Percentiles rank a stretch among this genome's conserved stretches.
Evolutionary conservation across 2,797 vertebrate genomes (phyloP).

Genomic region (Masticophis lateralis): DNA sequence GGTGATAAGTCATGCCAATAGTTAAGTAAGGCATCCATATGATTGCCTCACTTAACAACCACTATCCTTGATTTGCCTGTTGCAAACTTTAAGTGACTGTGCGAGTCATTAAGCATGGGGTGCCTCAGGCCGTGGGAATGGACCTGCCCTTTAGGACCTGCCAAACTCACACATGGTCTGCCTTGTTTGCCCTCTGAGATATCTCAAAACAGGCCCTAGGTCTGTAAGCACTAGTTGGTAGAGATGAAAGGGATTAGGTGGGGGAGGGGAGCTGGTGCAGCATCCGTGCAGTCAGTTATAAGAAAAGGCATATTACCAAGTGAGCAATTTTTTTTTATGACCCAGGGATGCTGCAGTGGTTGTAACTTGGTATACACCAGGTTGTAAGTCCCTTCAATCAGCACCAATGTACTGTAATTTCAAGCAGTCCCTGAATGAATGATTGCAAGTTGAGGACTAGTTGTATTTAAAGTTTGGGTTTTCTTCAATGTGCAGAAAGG

Average conservation of each 20-base stretch:
- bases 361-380: neutral
- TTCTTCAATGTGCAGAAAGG: neutral
- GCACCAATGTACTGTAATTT: neutral
- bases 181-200: neutral
- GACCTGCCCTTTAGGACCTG: neutral
- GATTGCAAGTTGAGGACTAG: too few species aligned
- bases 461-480: neutral
- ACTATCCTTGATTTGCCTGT: neutral
- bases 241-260: neutral
- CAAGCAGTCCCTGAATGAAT: neutral
- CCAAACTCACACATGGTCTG: neutral
- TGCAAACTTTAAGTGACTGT: neutral
- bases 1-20: neutral
- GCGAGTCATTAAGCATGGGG: neutral
- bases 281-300: neutral
- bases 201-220: neutral
- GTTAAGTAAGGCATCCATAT: neutral
- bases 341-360: neutral
- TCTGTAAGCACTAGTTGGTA: neutral
- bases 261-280: neutral
- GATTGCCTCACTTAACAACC: neutral
- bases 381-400: neutral
- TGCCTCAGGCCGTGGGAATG: neutral
- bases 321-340: neutral
- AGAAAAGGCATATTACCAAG: neutral